A percentile compares a stretch with the other conserved stretches of the same genome.
phyloP scores from a whole-genome alignment of 1,140 invertebrate genomes.

The Chionoecetes opilio region DNA sequence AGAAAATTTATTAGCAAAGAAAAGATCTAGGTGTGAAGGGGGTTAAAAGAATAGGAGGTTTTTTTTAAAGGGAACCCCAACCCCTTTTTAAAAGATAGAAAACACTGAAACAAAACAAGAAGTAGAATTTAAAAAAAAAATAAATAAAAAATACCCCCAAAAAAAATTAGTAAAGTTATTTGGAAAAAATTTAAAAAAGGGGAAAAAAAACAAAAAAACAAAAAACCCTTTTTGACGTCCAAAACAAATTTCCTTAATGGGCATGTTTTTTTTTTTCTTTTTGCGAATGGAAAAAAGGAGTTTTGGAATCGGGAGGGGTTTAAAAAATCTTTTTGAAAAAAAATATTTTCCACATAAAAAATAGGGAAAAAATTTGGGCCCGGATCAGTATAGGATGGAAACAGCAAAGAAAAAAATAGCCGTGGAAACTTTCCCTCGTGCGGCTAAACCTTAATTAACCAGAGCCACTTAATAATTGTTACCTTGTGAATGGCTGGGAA shows the following conservation, averaged over 20 bases:
- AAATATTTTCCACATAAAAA: background rate
- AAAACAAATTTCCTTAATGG: conserved; percentile 2
- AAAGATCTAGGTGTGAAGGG: no score
- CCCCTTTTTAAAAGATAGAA: no score
- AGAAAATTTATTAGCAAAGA: background rate
- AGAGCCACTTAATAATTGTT: conserved; percentile 25
- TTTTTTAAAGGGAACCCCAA: no score
- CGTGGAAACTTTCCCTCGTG: background rate
- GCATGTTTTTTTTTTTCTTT: background rate
- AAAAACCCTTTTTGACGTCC: background rate
- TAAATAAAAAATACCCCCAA: no score
- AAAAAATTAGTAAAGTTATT: no score
- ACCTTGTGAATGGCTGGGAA: background rate
- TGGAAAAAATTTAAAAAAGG: no score
- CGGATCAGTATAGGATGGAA: background rate
- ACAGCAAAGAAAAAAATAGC: background rate
- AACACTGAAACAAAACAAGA: no score
- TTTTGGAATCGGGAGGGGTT: background rate
- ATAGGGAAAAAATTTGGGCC: background rate
- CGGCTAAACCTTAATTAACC: conserved; percentile 16
- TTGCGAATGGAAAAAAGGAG: background rate
- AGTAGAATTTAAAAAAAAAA: no score
- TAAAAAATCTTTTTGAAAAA: background rate
- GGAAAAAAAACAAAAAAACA: background rate
- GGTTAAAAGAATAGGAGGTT: no score